A percentile compares a stretch with the other conserved stretches of the same genome.
Conservation (phyloP, 2,888 invertebrate genomes). For the Tetropium fuscum region DNA sequence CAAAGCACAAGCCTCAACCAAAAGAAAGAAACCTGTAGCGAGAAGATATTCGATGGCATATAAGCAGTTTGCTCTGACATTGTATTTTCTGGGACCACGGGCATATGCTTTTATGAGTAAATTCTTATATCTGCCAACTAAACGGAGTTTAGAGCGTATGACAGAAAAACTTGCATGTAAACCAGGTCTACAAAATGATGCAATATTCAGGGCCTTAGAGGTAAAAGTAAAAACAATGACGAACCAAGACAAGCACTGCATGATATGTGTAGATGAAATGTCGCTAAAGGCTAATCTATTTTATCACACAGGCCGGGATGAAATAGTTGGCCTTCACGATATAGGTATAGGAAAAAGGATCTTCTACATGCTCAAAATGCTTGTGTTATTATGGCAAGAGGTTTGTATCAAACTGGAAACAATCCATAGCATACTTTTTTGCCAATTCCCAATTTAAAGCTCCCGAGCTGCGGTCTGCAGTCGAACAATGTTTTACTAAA, state of each 20-base stretch:
- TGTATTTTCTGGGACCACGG: constrained; percentile 17
- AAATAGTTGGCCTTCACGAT: constrained; percentile 1
- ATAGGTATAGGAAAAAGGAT: background rate
- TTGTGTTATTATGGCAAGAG: constrained; percentile 16
- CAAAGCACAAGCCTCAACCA: constrained; percentile 9
- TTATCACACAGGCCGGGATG: background rate
- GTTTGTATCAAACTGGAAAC: constrained; percentile 23
- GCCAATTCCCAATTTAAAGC: constrained; percentile 7
- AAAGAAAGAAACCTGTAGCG: constrained; percentile 1
- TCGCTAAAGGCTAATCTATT: background rate
- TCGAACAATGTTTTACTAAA: constrained; percentile 19
- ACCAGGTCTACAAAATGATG: background rate
- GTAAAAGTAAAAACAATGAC: background rate
- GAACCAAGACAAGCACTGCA: background rate
- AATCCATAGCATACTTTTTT: constrained; percentile 26
- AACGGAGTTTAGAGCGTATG: too few relatives aligned
- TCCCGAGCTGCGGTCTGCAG: background rate
- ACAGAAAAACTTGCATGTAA: background rate
- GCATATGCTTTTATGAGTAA: constrained; percentile 12
- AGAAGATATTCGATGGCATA: constrained; percentile 12
- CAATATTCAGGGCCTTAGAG: background rate
- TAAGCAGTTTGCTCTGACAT: constrained; percentile 19
- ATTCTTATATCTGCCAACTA: too few relatives aligned
- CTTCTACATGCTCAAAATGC: constrained; percentile 9
- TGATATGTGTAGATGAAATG: background rate